A percentile compares a stretch with the other conserved stretches of the same genome.
These are phyloP conservation scores for Cossypha caffra DNA, from an alignment of 2,797 vertebrate genomes.

Conservation along the genomic window DNA sequence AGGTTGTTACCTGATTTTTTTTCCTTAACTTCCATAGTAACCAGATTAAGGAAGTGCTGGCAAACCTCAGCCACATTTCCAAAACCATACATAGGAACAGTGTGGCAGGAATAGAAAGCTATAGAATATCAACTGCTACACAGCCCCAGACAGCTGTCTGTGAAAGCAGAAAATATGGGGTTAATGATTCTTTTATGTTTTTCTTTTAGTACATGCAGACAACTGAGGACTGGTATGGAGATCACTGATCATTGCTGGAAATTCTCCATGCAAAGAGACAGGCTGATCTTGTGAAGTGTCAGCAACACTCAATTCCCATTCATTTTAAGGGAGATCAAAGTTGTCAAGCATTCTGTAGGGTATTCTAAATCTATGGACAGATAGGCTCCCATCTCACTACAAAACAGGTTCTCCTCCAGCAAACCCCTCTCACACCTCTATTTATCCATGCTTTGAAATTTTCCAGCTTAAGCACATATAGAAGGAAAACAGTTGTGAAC, in stretches of 20 bases:
- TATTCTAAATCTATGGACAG: background rate
- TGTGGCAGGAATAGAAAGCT: conserved; percentile 21
- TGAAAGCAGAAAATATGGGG: conserved; percentile 21
- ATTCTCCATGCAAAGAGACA: background rate
- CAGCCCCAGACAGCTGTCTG: conserved; percentile 10
- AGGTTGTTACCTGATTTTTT: conserved; percentile 7
- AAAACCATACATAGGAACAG: background rate
- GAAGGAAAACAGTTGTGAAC: background rate
- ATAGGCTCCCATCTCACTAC: background rate
- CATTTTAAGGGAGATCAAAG: background rate
- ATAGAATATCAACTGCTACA: background rate
- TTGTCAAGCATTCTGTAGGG: background rate
- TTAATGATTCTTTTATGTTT: background rate
- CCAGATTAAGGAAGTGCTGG: conserved; percentile 52
- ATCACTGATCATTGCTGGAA: background rate
- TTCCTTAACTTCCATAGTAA: background rate
- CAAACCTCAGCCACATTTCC: background rate
- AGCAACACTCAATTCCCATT: background rate
- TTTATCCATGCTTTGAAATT: background rate
- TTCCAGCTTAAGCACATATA: background rate
- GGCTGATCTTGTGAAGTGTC: background rate
- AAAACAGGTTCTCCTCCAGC: background rate
- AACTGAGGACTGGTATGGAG: background rate
- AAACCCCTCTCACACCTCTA: background rate
- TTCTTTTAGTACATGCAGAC: background rate